Evolutionary conservation across 2,888 invertebrate genomes (phyloP), one percentile per base, ranked within the genome.

Genomic region (Dasypogon diadema): DNA sequence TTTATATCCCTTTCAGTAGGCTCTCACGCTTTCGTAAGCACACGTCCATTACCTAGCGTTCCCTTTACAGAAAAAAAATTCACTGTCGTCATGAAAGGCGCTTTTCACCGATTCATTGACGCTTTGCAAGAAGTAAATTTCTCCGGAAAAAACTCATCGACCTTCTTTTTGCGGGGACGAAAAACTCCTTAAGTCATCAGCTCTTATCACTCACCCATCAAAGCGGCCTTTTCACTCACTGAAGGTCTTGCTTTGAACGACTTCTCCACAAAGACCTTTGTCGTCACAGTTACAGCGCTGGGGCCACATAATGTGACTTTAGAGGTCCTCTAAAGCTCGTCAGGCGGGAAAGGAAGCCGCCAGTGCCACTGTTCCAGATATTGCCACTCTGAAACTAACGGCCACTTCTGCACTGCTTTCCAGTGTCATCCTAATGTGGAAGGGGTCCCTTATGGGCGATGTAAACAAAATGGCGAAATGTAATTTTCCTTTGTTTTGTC

Each of bases 381-480:
- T 54, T 54, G 54, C 54, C 70, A 18, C 34, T 54, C 21, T 21
- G 30, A 21, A 24, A 34, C 54, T 34, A 70, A 70, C 54, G 54
- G 65, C 26, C 10, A 46, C 54, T 30, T 70, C 14, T 54, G 22
- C 6, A 10, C 51, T 48, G 30, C 51, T 34, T 37, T 48, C 70
- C 5, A n/a, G 30, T 22, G 70, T 22, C 51, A 30, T 37, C 2
- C 16, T 70, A 30, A 8, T 16, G 51, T 37, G 4, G 22, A 54
- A 70, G 34, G 30, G 22, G 70, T 46, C 54, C 54, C 70, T 70
- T 54, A 70, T 54, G 70, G 54, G 18, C 54, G 54, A 70, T 70
- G 70, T 70, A 70, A 70, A 70, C 54, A 70, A 30, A 70, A 70
- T 70, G 70, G 70, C 30, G 70, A 54, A 70, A 70, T 70, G 54